Evolutionary conservation across 2,888 invertebrate genomes (phyloP).

Genomic region (Spialia ferax): DNA sequence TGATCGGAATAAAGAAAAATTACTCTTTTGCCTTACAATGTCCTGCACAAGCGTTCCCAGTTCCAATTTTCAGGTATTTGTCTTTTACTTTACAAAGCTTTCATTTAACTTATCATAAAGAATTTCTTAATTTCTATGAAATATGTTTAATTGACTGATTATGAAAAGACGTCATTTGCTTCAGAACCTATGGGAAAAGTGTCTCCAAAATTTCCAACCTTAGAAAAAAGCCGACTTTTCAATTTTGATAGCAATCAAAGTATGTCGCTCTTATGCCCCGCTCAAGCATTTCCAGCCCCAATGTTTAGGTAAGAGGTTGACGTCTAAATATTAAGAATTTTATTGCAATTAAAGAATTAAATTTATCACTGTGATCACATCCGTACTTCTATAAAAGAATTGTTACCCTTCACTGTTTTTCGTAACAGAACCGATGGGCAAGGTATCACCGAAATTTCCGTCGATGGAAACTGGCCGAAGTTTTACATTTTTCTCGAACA

Average conservation of each 20-base stretch:
- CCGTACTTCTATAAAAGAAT: background rate
- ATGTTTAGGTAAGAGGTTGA: slow-evolving; percentile 88
- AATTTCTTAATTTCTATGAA: background rate
- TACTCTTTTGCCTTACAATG: slow-evolving; percentile 86
- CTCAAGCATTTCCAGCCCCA: slow-evolving; percentile 90
- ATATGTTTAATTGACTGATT: background rate
- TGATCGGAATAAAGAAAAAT: slow-evolving; percentile 82
- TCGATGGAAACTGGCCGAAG: slow-evolving; percentile 82
- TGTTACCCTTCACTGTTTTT: slow-evolving; percentile 44
- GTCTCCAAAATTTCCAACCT: slow-evolving; percentile 87
- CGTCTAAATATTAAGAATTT: too few species aligned
- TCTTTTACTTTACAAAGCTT: slow-evolving; percentile 1
- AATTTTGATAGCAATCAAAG: slow-evolving; percentile 72
- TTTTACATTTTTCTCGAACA: slow-evolving; percentile 77
- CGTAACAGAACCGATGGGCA: slow-evolving; percentile 92
- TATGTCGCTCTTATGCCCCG: slow-evolving; percentile 87
- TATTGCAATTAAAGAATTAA: too few species aligned
- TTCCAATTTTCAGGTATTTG: slow-evolving; percentile 87
- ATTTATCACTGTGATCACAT: background rate
- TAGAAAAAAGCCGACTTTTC: slow-evolving; percentile 76
- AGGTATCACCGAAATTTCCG: slow-evolving; percentile 90
- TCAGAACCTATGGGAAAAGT: slow-evolving; percentile 89
- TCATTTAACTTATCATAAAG: background rate
- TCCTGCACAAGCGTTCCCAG: slow-evolving; percentile 89
- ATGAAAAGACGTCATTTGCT: slow-evolving; percentile 52